These are phyloP conservation scores for Enteromius mattozi DNA, from an alignment of 2,797 vertebrate genomes.

Conservation along the genomic window DNA sequence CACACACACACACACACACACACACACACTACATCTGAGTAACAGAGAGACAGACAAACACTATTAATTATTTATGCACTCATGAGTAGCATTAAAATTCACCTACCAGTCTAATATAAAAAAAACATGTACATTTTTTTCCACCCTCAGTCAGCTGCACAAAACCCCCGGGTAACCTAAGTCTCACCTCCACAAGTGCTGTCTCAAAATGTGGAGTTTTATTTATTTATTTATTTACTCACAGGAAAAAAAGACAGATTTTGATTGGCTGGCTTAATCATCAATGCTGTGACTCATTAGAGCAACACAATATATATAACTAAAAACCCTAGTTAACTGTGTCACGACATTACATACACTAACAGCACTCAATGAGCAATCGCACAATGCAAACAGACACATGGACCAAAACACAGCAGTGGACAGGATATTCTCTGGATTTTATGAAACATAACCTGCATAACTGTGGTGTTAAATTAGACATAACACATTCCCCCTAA, in stretches of 20 bases:
- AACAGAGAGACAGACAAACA: conserved; percentile 63
- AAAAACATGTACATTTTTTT: conserved; percentile 71
- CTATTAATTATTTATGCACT: conserved; percentile 75
- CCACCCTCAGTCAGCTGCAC: conserved; percentile 53
- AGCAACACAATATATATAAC: neutral
- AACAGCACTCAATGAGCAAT: conserved; percentile 21
- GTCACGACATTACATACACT: conserved; percentile 3
- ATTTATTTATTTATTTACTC: neutral
- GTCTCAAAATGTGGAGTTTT: neutral
- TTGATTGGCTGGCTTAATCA: neutral
- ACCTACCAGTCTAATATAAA: conserved; percentile 64
- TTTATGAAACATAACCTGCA: conserved; percentile 35
- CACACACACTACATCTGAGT: conserved; percentile 58
- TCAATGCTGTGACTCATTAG: neutral
- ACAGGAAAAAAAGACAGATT: neutral
- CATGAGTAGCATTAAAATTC: conserved; percentile 71
- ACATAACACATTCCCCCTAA: conserved; percentile 36
- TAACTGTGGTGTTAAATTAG: conserved; percentile 42
- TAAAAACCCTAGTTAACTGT: neutral
- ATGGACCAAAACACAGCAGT: neutral
- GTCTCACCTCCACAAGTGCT: neutral
- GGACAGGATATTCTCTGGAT: conserved; percentile 23
- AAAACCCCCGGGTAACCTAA: neutral
- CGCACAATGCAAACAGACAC: neutral
- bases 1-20: conserved; percentile 43